Base-by-base conservation (phyloP, 1,140 invertebrate species). In the Coptotermes formosanus region DNA sequence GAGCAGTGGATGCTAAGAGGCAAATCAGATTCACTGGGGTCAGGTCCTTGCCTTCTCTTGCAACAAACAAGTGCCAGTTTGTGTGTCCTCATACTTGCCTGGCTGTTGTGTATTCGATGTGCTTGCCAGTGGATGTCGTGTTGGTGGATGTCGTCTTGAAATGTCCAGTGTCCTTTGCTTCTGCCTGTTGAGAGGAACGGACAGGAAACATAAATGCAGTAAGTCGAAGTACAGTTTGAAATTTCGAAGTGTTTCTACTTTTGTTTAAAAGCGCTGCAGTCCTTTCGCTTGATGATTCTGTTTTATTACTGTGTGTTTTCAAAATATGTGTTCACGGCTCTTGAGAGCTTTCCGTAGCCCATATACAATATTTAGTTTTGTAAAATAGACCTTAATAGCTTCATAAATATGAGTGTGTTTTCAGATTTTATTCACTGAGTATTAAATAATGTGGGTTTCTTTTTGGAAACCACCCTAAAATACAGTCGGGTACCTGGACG, bases 31-130 rank as follows among this genome's bases (percentile, higher is more conserved):
- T 75, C 64, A 75, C 64, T 75, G 64, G 64, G 64, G 64, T 75
- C 64, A 75, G 64, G 64, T 75, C 64, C 64, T 75, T 75, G 64
- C 64, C 64, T 75, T 30, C 64, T 75, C 64, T 75, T 55, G 52
- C 52, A 55, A 55, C 52, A 38, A 38, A 2, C 38, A 21, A 16
- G 52, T 55, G 52, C 52, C 52, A 55, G 52, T 55, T 30, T 75
- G 64, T 75, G 64, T 75, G 52, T 55, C 52, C 52, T 55, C 52
- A 55, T 19, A 55, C 52, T 55, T 55, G 52, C 52, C 64, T 75
- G n/a, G 64, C 64, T 75, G 64, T 75, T 75, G 64, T 75, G 64
- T 75, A 3, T 16, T 75, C 64, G 25, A 75, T 75, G 64, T 75
- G 64, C 64, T 75, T 75, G 52, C 52, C 52, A 12, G 52, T 55